Evolutionary conservation across 2,113 vertebrate species (phyloP).

Genomic region (Silurus asotus): DNA sequence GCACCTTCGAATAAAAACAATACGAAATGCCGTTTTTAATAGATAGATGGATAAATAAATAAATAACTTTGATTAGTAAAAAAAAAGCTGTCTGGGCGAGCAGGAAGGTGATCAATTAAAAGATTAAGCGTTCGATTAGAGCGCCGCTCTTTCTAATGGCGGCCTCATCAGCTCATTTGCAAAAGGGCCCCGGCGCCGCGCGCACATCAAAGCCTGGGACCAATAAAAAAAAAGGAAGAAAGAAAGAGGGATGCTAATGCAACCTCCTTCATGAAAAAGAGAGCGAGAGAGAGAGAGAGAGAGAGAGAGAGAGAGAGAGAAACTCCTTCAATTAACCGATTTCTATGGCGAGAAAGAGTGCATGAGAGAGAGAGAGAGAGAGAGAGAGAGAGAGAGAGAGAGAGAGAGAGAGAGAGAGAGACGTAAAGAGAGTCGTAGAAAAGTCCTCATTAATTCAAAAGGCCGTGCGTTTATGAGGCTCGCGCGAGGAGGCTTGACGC

Average conservation of each 20-base stretch:
- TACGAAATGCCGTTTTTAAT: conserved; percentile 65
- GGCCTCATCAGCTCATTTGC: conserved; percentile 98
- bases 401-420: conserved; percentile 64
- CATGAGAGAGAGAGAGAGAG: conserved; percentile 66
- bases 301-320: conserved; percentile 78
- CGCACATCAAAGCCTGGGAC: conserved; percentile 92
- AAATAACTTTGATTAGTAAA: background rate
- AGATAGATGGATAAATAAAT: conserved; percentile 58
- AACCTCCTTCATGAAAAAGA: conserved; percentile 86
- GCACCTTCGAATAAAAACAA: conserved; percentile 65
- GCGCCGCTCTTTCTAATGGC: conserved; percentile 85
- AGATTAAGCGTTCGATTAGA: conserved; percentile 95
- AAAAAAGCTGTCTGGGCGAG: conserved; percentile 61
- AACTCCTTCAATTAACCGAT: conserved; percentile 99
- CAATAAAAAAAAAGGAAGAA: conserved; percentile 79
- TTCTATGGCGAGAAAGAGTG: conserved; percentile 85
- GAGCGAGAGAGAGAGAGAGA: conserved; percentile 42
- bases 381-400: conserved; percentile 61
- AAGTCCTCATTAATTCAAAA: conserved; percentile 95
- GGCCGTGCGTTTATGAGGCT: conserved; percentile 87
- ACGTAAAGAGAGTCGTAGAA: conserved; percentile 85
- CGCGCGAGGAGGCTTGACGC: conserved; percentile 95
- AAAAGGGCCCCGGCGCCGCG: conserved; percentile 77
- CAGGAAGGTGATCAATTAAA: conserved; percentile 97
- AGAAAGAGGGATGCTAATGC: conserved; percentile 89